A percentile compares a stretch with the other conserved stretches of the same genome.
Conservation (phyloP, 2,113 vertebrate genomes). For the Lynx canadensis region DNA sequence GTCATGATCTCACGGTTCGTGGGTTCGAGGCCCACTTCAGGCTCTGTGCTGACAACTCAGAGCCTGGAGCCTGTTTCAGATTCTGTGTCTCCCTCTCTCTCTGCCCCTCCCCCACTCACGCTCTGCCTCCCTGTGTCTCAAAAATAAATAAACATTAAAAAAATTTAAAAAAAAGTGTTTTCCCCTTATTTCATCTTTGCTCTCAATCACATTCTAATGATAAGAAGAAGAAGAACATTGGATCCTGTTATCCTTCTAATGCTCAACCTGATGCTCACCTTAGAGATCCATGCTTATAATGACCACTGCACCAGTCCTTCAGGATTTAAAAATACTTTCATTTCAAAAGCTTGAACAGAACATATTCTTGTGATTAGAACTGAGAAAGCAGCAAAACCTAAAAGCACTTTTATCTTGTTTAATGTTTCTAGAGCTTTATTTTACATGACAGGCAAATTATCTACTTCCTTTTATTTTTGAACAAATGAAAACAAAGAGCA, state of each 20-base stretch:
- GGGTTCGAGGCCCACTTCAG: no score
- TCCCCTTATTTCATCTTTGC: neutral
- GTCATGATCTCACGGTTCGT: no score
- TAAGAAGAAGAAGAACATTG: neutral
- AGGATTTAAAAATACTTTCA: conserved; percentile 19
- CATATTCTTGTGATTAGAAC: conserved; percentile 35
- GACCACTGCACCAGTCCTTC: neutral
- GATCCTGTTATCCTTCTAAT: neutral
- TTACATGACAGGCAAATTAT: conserved; percentile 25
- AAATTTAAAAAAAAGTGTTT: neutral
- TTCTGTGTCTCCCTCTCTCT: no score
- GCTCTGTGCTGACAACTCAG: no score
- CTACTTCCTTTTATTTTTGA: conserved; percentile 47
- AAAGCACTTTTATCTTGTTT: conserved; percentile 53
- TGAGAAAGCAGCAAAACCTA: conserved; percentile 23
- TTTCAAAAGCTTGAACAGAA: neutral
- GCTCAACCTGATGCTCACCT: neutral
- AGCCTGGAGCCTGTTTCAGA: no score
- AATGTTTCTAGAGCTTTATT: conserved; percentile 44
- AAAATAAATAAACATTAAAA: no score
- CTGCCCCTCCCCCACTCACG: no score
- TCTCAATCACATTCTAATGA: neutral
- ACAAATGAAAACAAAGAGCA: conserved; percentile 70
- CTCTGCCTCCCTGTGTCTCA: no score
- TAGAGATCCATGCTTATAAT: neutral